These are phyloP conservation scores for Drosophila arawakana DNA, from an alignment of 1,140 invertebrate genomes.

Conservation along the genomic window DNA sequence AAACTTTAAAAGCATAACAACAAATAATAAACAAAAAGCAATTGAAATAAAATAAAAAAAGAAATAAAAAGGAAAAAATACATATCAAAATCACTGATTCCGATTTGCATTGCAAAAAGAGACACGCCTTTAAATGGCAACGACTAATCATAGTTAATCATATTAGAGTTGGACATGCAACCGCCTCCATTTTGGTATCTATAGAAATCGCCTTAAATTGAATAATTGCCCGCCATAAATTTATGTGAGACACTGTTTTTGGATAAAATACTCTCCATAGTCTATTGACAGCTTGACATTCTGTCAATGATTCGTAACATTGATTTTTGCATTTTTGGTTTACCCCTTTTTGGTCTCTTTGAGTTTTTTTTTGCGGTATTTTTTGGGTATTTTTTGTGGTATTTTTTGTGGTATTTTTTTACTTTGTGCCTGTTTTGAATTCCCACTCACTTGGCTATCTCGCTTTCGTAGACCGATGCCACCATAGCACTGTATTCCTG, in stretches of 20 bases:
- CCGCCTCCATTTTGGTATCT: conserved; percentile 47
- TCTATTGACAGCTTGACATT: conserved; percentile 60
- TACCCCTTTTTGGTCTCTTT: conserved; percentile 16
- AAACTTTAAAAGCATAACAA: conserved; percentile 20
- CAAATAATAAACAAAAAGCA: conserved; percentile 16
- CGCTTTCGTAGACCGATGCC: conserved; percentile 71
- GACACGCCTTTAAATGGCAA: conserved; percentile 38
- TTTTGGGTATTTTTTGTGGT: conserved; percentile 15
- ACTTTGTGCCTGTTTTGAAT: conserved; percentile 40
- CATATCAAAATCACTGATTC: conserved; percentile 1
- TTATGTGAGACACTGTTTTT: conserved; percentile 75
- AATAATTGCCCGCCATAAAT: conserved; percentile 78
- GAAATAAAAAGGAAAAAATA: conserved; percentile 2
- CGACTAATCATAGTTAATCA: conserved; percentile 17
- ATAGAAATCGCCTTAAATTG: conserved; percentile 69
- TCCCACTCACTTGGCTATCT: conserved; percentile 64
- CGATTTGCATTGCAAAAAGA: conserved; percentile 42
- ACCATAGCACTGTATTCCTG: conserved; percentile 80
- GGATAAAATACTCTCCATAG: conserved; percentile 42
- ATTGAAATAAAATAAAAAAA: conserved; percentile 9
- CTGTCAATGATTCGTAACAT: conserved; percentile 49
- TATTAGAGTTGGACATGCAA: conserved; percentile 34
- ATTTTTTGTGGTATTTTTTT: conserved; percentile 46
- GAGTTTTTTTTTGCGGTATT: conserved; percentile 4
- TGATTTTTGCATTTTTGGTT: no score